These are phyloP conservation scores for Calliphora vicina DNA, from an alignment of 1,140 invertebrate genomes.

Conservation along the genomic window DNA sequence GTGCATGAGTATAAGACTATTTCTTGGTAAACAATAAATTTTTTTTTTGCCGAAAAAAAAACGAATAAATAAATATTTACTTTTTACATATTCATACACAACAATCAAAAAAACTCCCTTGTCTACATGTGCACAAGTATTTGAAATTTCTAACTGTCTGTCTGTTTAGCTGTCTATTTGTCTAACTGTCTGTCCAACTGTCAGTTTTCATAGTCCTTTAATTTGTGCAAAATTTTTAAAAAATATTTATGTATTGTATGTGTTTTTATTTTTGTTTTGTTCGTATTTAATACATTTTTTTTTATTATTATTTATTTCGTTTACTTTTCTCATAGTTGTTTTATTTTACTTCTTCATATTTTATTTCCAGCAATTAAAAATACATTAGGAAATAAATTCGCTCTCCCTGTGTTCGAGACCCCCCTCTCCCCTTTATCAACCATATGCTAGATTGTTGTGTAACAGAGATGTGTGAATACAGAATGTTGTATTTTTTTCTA, in stretches of 20 bases:
- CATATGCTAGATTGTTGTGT: too few species aligned
- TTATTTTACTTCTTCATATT: background rate
- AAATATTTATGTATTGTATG: background rate
- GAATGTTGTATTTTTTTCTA: too few species aligned
- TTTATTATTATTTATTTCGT: background rate
- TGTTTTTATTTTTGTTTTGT: background rate
- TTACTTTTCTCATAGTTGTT: background rate
- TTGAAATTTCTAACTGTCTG: too few species aligned
- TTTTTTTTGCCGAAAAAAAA: background rate
- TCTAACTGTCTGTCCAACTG: background rate
- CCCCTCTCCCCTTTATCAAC: too few species aligned
- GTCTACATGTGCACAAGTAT: too few species aligned
- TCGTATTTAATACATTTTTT: background rate
- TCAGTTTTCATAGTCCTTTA: background rate
- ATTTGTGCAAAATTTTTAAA: background rate
- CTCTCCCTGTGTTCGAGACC: background rate
- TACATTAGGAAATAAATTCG: background rate
- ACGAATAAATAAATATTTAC: background rate
- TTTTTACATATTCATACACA: background rate
- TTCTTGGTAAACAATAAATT: background rate
- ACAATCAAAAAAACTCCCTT: too few species aligned
- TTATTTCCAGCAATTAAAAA: background rate
- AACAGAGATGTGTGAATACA: too few species aligned
- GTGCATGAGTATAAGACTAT: background rate
- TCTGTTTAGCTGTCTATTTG: background rate